phyloP scores from a whole-genome alignment of 2,113 vertebrate genomes.

The Petaurus breviceps region DNA sequence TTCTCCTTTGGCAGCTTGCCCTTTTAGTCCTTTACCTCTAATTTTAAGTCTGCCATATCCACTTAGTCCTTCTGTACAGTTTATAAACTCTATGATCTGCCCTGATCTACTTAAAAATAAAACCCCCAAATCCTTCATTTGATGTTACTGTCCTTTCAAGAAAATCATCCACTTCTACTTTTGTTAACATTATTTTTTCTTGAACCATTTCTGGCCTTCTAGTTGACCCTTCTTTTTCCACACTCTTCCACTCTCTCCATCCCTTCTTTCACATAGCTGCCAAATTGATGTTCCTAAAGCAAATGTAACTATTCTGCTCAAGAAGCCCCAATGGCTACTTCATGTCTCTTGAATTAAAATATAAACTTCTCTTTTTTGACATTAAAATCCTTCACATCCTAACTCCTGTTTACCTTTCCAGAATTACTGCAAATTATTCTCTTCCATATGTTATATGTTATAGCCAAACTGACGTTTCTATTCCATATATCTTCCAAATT shows the following conservation, averaged over 20 bases:
- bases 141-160: not conserved
- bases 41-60: not conserved
- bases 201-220: not conserved
- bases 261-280: fast-evolving
- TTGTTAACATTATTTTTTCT: not conserved
- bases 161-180: not conserved
- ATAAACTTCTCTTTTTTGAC: not conserved
- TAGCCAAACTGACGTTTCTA: not conserved
- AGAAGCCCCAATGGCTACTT: not conserved
- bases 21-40: not conserved
- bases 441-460: not conserved
- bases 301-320: not conserved
- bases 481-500: not conserved
- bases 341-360: not conserved
- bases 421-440: not conserved
- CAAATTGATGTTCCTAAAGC: not conserved
- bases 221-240: not conserved
- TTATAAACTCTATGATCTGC: not conserved
- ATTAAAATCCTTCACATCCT: not conserved
- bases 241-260: not conserved
- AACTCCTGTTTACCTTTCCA: not conserved
- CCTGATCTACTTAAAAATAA: not conserved
- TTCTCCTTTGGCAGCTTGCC: not conserved
- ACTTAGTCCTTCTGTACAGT: not conserved
- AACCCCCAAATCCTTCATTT: not conserved